phyloP scores from a whole-genome alignment of 2,113 vertebrate genomes.

The Urocynchramus pylzowi region DNA sequence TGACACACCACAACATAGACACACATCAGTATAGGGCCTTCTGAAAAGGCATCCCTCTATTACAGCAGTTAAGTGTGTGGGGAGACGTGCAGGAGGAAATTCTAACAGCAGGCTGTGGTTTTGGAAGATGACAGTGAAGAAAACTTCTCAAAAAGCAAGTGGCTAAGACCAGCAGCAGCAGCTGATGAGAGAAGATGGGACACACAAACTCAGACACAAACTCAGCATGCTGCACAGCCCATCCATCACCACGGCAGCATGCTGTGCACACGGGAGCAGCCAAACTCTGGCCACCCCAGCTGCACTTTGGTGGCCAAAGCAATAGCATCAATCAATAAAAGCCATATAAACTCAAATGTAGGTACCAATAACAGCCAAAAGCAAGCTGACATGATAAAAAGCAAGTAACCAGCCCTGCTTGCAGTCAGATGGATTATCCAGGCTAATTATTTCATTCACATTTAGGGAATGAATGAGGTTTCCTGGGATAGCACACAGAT shows the following conservation, averaged over 20 bases:
- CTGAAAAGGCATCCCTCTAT: not conserved
- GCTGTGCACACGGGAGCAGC: not conserved
- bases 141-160: not conserved
- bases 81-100: not conserved
- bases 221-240: not conserved
- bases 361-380: not conserved
- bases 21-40: not conserved
- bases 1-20: not conserved
- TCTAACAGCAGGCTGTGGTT: not conserved
- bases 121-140: not conserved
- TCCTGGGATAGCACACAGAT: not conserved
- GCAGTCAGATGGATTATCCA: not conserved
- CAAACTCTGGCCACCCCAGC: not conserved
- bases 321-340: not conserved
- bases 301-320: not conserved
- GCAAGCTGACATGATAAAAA: not conserved
- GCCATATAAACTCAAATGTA: not conserved
- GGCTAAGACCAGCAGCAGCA: not conserved
- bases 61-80: not conserved
- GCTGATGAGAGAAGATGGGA: not conserved
- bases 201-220: not conserved
- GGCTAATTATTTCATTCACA: not conserved
- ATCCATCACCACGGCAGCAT: not conserved
- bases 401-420: not conserved
- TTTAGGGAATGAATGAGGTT: not conserved